These are phyloP conservation scores for Xylocampa areola DNA, from an alignment of 2,888 invertebrate genomes.

Conservation along the genomic window DNA sequence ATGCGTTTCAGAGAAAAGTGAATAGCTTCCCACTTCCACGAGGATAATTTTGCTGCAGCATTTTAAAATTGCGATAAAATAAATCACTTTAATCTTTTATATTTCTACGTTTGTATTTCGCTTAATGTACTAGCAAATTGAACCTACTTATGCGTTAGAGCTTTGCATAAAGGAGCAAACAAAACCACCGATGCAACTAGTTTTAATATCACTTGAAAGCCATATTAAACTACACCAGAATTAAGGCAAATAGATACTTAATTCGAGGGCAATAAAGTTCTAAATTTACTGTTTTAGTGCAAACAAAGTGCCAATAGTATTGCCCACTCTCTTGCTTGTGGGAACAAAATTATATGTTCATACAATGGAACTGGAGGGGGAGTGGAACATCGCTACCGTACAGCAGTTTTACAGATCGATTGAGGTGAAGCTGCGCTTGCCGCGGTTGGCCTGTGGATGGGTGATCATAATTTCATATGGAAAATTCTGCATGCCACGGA, in stretches of 20 bases:
- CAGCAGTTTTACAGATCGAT: too few species aligned
- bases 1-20: too few species aligned
- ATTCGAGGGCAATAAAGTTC: conserved; percentile 5
- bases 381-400: too few species aligned
- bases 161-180: conserved; percentile 10
- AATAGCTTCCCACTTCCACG: too few species aligned
- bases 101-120: neutral
- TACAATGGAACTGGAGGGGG: too few species aligned
- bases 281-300: conserved; percentile 3
- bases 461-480: too few species aligned
- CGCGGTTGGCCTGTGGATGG: too few species aligned
- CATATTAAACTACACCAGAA: conserved; percentile 10
- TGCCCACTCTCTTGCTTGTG: conserved; percentile 17
- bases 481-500: too few species aligned
- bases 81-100: neutral
- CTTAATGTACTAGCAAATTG: neutral
- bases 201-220: conserved; percentile 41
- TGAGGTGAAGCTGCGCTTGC: too few species aligned
- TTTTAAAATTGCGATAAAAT: neutral
- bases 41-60: too few species aligned
- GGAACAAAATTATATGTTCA: neutral
- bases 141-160: neutral
- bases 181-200: conserved; percentile 50
- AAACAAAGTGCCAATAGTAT: conserved; percentile 45
- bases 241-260: conserved; percentile 20